Percentiles rank a stretch among this genome's conserved stretches.
Evolutionary conservation across 2,888 invertebrate genomes (phyloP).

Genomic region (Nematopogon swammerdamellus): DNA sequence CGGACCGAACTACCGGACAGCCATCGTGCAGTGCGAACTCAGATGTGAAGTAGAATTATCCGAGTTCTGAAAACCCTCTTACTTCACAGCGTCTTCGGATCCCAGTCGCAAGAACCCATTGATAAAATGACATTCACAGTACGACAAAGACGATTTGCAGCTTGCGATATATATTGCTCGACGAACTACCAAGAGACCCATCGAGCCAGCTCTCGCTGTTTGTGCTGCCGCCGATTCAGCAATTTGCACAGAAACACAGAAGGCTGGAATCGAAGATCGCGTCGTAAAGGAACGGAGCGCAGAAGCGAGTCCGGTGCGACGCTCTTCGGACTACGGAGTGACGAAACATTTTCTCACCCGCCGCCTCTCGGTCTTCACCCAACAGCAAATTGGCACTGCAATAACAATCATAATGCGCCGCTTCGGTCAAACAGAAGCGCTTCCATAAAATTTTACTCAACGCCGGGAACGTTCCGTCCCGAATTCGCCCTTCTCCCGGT

Average conservation of each 20-base stretch:
- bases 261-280: not conserved
- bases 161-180: too few species aligned
- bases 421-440: constrained; percentile 1
- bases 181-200: not conserved
- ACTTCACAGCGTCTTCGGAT: too few species aligned
- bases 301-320: not conserved
- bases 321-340: too few species aligned
- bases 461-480: not conserved
- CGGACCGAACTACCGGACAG: too few species aligned
- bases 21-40: too few species aligned
- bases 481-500: not conserved
- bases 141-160: too few species aligned
- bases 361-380: constrained; percentile 1
- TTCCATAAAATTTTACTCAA: not conserved
- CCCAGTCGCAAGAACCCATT: too few species aligned
- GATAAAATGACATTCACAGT: too few species aligned
- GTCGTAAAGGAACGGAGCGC: not conserved
- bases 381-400: constrained; percentile 12
- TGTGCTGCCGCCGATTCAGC: not conserved
- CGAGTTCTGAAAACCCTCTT: too few species aligned
- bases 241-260: not conserved
- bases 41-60: too few species aligned
- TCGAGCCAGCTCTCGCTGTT: not conserved
- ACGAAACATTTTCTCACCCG: too few species aligned
- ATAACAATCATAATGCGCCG: constrained; percentile 13